Base-by-base conservation (phyloP, 2,113 vertebrate species). In the Pogona vitticeps region DNA sequence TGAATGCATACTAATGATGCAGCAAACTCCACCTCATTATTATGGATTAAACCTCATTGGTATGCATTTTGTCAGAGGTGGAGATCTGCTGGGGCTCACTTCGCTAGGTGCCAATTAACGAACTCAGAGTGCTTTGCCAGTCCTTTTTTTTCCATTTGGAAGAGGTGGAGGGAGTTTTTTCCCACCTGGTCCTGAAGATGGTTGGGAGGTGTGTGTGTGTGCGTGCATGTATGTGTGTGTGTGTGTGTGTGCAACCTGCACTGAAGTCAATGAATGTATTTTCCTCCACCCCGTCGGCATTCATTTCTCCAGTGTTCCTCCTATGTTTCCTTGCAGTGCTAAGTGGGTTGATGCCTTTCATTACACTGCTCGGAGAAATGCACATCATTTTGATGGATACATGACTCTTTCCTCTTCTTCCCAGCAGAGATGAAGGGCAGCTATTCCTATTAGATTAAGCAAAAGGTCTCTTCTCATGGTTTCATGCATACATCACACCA, bases 11-110 rank as follows among this genome's bases (percentile, higher is more conserved):
- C 63, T 77, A 85, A 85, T n/a, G 77, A 86, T 86, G 68, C 77
- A 52, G 77, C 68, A 73, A 80, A 80, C 68, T 61, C 36, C 58
- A 73, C 31, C 77, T 86, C 85, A 75, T 86, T 86, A 86, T 86
- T 72, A 86, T 52, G 85, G 85, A 86, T 86, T 80, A 80, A 71
- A 46, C 52, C 36, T 86, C 77, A 86, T 86, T 80, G 68, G 56
- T 61, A 86, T 73, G 85, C 78, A 12, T 33, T 65, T 86, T 73
- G 6, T 58, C 56, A 15, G 68, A 71, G n/a, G 85, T 26, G 12
- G 21, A 18, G 38, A 33, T 80, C 70, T 80, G 6, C 42, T 31
- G 78, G 56, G 85, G 40, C 68, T 14, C 13, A 10, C 38, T 86
- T 38, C 17, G 18, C 77, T 46, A 80, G 85, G 85, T 80, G 63